Percentiles rank a stretch among this genome's conserved stretches.
Conservation (phyloP, 2,888 invertebrate genomes). For the Cepaea hortensis region DNA sequence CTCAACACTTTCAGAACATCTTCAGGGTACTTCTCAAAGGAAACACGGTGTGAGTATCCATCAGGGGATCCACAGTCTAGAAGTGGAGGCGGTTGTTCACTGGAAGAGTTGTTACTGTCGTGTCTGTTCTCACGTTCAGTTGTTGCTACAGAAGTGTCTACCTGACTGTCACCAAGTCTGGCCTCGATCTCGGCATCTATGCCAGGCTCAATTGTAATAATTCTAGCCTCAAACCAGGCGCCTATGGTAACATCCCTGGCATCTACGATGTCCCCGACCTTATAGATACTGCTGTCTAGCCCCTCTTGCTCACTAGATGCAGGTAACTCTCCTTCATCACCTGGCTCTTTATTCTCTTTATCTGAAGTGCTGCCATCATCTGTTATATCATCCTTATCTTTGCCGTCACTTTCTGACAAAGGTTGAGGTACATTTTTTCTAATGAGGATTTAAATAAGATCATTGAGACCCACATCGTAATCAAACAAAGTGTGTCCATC, state of each 20-base stretch:
- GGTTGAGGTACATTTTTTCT: constrained; percentile 49
- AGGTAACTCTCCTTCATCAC: constrained; percentile 48
- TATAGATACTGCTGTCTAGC: constrained; percentile 56
- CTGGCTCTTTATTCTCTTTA: constrained; percentile 68
- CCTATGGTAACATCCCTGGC: constrained; percentile 81
- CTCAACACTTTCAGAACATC: constrained; percentile 67
- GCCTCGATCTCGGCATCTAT: constrained; percentile 23
- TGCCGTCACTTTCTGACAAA: constrained; percentile 47
- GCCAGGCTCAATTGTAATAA: constrained; percentile 60
- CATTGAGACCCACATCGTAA: constrained; percentile 86
- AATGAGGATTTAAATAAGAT: constrained; percentile 84
- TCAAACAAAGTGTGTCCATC: constrained; percentile 86
- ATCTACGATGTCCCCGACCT: constrained; percentile 83
- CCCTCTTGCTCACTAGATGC: constrained; percentile 23
- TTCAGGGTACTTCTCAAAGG: constrained; percentile 66
- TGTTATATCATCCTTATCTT: not conserved
- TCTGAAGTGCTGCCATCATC: constrained; percentile 61
- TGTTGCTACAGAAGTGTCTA: not conserved
- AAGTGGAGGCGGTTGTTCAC: not conserved
- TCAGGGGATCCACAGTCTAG: constrained; percentile 33
- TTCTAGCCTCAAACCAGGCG: constrained; percentile 85
- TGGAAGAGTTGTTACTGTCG: not conserved
- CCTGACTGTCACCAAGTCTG: not conserved
- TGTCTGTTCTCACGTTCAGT: not conserved
- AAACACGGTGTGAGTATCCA: constrained; percentile 44